Base-by-base conservation (phyloP, 2,113 vertebrate species). In the Brachionichthys hirsutus region DNA sequence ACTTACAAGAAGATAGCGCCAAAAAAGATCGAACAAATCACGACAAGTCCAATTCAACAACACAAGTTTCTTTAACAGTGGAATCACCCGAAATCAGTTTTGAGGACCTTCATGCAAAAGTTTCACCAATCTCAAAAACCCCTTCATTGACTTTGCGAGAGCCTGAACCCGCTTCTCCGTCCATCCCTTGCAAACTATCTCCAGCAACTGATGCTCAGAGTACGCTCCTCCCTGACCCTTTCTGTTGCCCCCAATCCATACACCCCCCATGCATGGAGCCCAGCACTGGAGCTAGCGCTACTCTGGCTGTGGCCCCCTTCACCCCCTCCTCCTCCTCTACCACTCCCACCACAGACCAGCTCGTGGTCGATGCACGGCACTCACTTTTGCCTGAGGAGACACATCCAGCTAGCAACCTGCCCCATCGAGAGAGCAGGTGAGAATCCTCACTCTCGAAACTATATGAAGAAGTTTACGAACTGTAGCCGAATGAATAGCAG, bases 331-430 rank as follows among this genome's bases (percentile, higher is more conserved):
- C 82, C 87, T 87, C 65, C 80, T 80, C 87, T 66, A 61, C 82
- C 70, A 85, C 85, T 85, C 80, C 73, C 81, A 77, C 80, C 91
- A 70, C 86, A 70, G 77, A 82, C 77, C 87, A 75, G 79, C 82
- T 73, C 72, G 63, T 86, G 78, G 90, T 89, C 72, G 92, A 91
- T 88, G 89, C 93, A 89, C 91, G 77, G 67, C 92, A 92, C 91
- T 89, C 85, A 90, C 92, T 95, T 93, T 90, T 94, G 89, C 93
- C 95, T 87, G 89, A 92, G 93, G 94, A 96, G 94, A 94, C 91
- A 92, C 94, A 90, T 86, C 92, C 92, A 86, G 92, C 93, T 92
- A 93, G 90, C 92, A 89, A 90, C 86, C 85, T 90, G 77, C 85
- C 81, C 80, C 91, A 68, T 89, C 91, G 89, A 85, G 89, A 67